phyloP scores from a whole-genome alignment of 2,113 vertebrate genomes.

The Grus americana region DNA sequence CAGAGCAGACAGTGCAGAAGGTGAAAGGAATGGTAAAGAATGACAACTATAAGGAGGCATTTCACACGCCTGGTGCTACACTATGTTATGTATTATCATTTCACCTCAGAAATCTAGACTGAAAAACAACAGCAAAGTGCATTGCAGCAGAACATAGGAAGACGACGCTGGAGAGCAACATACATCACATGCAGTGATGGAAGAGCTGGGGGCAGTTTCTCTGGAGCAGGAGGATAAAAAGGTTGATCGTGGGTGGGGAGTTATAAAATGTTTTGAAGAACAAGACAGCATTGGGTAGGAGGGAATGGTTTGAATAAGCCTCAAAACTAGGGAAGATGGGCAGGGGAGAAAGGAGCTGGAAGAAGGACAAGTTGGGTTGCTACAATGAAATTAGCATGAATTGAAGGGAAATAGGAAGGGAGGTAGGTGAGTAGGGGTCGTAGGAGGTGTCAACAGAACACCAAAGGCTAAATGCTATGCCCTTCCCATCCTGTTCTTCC shows the following conservation, averaged over 20 bases:
- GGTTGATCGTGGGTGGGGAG: background rate
- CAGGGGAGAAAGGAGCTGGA: background rate
- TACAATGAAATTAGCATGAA: background rate
- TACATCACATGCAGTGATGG: rapidly evolving
- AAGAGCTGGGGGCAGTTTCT: background rate
- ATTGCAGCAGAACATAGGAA: background rate
- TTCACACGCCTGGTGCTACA: background rate
- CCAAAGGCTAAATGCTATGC: background rate
- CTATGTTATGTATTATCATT: background rate
- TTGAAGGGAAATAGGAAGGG: background rate
- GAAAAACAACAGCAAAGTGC: background rate
- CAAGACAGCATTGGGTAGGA: background rate
- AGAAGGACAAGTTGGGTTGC: background rate
- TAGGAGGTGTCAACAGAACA: background rate
- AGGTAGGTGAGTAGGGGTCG: background rate
- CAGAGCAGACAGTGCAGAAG: background rate
- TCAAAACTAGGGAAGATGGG: background rate
- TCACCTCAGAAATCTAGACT: background rate
- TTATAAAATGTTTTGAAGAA: background rate
- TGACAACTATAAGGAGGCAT: background rate
- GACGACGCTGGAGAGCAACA: rapidly evolving
- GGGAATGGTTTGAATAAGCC: background rate
- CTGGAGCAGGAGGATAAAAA: background rate
- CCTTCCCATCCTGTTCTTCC: background rate
- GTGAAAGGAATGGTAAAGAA: background rate